phyloP scores from a whole-genome alignment of 2,888 invertebrate genomes.

The Ramazzottius varieornatus region DNA sequence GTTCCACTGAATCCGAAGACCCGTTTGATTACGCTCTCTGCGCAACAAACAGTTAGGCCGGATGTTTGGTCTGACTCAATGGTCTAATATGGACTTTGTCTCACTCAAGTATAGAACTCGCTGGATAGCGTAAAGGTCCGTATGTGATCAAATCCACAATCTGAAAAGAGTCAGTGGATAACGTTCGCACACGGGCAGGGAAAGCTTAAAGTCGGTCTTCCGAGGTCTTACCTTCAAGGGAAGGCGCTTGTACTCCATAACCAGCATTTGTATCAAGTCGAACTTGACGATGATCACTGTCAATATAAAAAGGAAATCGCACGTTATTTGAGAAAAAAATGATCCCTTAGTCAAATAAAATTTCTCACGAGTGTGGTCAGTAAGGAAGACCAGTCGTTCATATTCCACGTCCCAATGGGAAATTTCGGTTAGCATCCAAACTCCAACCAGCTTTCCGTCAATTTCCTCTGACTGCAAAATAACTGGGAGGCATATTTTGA shows the following conservation, averaged over 20 bases:
- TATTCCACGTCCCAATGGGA: conserved; percentile 2
- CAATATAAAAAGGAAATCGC: not conserved
- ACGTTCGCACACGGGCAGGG: no score
- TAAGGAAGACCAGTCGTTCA: not conserved
- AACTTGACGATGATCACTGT: not conserved
- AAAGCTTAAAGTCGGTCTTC: no score
- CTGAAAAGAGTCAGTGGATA: not conserved
- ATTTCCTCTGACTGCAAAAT: not conserved
- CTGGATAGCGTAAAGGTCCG: not conserved
- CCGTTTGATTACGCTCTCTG: not conserved
- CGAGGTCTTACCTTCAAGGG: not conserved
- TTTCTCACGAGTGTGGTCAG: not conserved
- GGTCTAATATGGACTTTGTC: not conserved
- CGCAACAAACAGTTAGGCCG: not conserved
- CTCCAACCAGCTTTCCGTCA: not conserved
- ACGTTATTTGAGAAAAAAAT: no score
- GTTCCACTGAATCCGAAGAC: not conserved
- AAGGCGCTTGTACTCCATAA: not conserved
- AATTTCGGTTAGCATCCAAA: not conserved
- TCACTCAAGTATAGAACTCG: not conserved
- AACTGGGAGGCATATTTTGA: not conserved
- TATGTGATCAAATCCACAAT: not conserved
- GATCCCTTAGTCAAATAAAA: no score
- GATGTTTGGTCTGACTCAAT: not conserved
- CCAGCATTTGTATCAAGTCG: not conserved